Evolutionary conservation across 2,888 invertebrate genomes (phyloP).

Genomic region (Biston stratarius): DNA sequence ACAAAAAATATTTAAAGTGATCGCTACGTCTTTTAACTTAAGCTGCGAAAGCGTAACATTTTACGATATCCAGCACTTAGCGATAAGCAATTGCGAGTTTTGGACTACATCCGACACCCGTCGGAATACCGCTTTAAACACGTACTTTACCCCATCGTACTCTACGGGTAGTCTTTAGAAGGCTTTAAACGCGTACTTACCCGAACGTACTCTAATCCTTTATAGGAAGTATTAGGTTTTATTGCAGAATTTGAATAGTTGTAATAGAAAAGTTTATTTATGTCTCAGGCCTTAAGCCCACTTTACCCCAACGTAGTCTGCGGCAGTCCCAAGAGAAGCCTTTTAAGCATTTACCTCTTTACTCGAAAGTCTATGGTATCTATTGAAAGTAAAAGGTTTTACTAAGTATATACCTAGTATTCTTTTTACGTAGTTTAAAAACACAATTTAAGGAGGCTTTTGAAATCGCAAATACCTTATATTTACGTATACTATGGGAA

Average conservation of each 20-base stretch:
- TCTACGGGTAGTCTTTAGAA: background rate
- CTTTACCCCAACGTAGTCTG: background rate
- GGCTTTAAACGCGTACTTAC: background rate
- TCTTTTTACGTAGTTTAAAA: no score
- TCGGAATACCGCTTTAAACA: slow-evolving; percentile 40
- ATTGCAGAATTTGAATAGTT: background rate
- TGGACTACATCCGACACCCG: slow-evolving; percentile 36
- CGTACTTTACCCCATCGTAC: slow-evolving; percentile 23
- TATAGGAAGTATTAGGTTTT: background rate
- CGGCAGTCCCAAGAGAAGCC: background rate
- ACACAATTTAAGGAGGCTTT: no score
- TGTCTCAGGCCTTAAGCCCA: no score
- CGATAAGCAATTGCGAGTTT: slow-evolving; percentile 27
- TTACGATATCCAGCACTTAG: slow-evolving; percentile 35
- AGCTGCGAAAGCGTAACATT: slow-evolving; percentile 35
- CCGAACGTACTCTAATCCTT: background rate
- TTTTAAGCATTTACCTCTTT: no score
- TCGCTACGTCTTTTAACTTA: slow-evolving; percentile 24
- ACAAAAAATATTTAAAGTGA: background rate
- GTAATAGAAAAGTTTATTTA: no score
- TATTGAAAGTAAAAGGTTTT: no score
- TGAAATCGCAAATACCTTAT: no score
- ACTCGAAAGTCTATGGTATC: no score
- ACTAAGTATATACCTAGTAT: no score
- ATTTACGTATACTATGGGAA: no score